Evolutionary conservation across 30 jellyfish, hydroid and myxozoan genomes (phyloP), one percentile per base, ranked within the genome.

Genomic region (Rhopilema esculentum): DNA sequence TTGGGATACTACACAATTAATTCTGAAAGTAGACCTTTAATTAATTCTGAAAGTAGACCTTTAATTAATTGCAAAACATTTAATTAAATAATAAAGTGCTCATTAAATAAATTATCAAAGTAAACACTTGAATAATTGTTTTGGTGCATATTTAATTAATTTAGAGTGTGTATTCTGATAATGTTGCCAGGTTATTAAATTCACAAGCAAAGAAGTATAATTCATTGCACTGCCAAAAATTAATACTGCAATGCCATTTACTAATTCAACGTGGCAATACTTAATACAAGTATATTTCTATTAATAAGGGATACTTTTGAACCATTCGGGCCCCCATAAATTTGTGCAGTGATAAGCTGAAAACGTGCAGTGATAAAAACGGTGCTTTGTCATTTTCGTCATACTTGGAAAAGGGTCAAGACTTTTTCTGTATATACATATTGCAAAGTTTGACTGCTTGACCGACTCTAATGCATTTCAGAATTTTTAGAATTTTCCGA

Each of bases 261-360:
- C 31, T 69, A 69, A 69, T 69, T 69, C 49, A 18, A 28, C 31
- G 31, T 69, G 57, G 52, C 80, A 69, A 69, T 18, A 28, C 23
- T 69, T 24, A 27, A 69, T 28, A 69, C 57, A 69, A 69, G 22
- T 69, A 69, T 69, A 69, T n/a, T 63, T 69, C 31, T 69, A 69
- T 69, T 24, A 69, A 69, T 69, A 69, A 29, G 80, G 80, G 72
- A 69, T 28, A 69, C 80, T 28, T 69, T 25, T 69, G 80, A 69
- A 23, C 80, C 80, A 69, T 69, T n/a, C 80, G 48, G 48, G 48
- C 51, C 51, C 48, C 52, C 80, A 23, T 69, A 19, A 63, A n/a
- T 51, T n/a, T n/a, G n/a, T n/a, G n/a, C n/a, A n/a, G n/a, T n/a
- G n/a, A n/a, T n/a, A n/a, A n/a, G n/a, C n/a, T n/a, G n/a, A n/a